Base-by-base conservation (phyloP, 2,888 invertebrate species). In the Scotopteryx bipunctaria region DNA sequence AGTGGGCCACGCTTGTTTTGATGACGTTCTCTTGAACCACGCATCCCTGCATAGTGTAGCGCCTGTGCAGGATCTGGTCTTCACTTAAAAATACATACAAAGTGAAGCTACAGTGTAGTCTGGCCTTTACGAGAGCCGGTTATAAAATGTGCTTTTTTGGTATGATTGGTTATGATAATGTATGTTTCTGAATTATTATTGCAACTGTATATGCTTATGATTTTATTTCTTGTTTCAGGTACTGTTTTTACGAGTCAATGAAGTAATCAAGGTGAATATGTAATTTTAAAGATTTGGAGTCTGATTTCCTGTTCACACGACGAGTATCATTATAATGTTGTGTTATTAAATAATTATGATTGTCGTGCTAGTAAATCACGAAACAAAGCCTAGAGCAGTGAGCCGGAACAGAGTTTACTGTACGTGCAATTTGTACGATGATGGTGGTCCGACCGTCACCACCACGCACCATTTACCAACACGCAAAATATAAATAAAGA, bases 211-310 rank as follows among this genome's bases (percentile, higher is more conserved):
- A 29, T 42, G 15, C 2, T 40, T 17, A 51, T 40, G 23, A 17
- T 44, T 8, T 3, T 46, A 6, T 41, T 46, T 46, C 37, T 59
- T 45, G 33, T 57, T 57, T 2, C 59, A 59, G 59, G 59, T 59
- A 59, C 29, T 25, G 13, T 36, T 32, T 23, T 29, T 23, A 5
- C 23, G 5, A 40, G 23, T 25, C 36, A n/a, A 53, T 45, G 45
- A 40, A 45, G 45, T 40, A 9, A 40, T 45, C 35, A 35, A n/a
- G 29, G 41, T 40, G 13, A 35, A 33, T 40, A 32, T n/a, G 23
- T 25, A 16, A 44, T 27, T 27, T 27, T 27, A 23, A 23, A 8
- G 27, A 27, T 27, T 27, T 27, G 27, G 27, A 27, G 27, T 11
- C 11, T 27, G 8, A 11, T 4, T 27, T 27, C 27, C 27, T 27